Evolutionary conservation across 1,140 invertebrate genomes (phyloP), one percentile per base, ranked within the genome.

Genomic region (Eueides isabella): DNA sequence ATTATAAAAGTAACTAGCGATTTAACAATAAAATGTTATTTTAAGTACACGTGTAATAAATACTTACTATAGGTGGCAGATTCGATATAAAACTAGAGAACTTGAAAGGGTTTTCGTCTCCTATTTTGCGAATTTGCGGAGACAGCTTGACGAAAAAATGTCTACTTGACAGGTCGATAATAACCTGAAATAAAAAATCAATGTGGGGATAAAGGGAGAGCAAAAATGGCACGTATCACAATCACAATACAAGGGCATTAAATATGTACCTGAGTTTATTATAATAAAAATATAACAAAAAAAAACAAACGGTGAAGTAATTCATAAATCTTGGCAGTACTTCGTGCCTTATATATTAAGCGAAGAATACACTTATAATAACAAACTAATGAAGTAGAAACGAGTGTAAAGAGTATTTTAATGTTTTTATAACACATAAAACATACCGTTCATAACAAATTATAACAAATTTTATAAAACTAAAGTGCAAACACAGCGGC

Each of bases 111-210:
- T 93, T 93, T 87, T 92, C 91, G 92, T 93, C 91, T 92, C 92
- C 92, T 93, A 93, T 93, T 91, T 93, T 93, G 91, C 88, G 87
- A 91, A 89, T 80, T 93, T 91, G 83, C 78, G 84, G 76, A 84
- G 79, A 87, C 90, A 88, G 88, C 81, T 88, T 86, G 83, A 85
- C 83, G 85, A 88, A 90, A 89, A 91, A 91, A 92, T 91, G 89
- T 91, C 89, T 87, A 87, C 88, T 90, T 92, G 91, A 91, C 91
- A 92, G 89, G 89, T 92, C 88, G 91, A 91, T 91, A 92, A 87
- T 92, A 92, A 92, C 91, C 91, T 92, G 91, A 89, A 92, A 92
- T 88, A 88, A 91, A 92, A 92, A 92, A 91, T 91, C 89, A 92
- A 92, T 92, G 88, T 90, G 84, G 75, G 55, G 72, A 80, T 85